Evolutionary conservation across 1,140 invertebrate species (phyloP).

Genomic region (Drosophila oshimai): DNA sequence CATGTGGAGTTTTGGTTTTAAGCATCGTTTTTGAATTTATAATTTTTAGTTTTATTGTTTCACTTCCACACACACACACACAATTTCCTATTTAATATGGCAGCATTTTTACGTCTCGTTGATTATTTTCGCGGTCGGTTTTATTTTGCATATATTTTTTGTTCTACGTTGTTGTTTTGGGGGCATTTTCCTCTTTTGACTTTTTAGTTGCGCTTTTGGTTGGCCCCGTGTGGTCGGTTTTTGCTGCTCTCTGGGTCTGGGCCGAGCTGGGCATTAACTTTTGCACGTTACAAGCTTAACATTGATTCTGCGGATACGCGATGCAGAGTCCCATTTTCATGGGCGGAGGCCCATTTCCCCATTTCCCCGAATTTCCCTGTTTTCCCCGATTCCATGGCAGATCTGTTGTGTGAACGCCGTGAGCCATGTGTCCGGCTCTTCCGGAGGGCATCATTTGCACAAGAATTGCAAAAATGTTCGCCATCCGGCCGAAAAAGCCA

Average conservation of each 20-base stretch:
- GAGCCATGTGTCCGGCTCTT: conserved; percentile 66
- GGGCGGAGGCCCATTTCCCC: not conserved
- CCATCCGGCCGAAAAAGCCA: conserved; percentile 32
- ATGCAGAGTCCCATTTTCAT: conserved; percentile 5
- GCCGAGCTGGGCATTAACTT: conserved; percentile 57
- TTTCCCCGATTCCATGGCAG: not conserved
- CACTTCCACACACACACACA: conserved; percentile 17
- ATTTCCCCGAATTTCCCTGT: conserved; percentile 12
- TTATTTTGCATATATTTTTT: conserved; percentile 1
- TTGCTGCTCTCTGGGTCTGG: conserved; percentile 23
- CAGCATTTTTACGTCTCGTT: conserved; percentile 46
- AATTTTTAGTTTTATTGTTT: conserved; percentile 47
- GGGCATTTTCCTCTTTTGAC: conserved; percentile 44
- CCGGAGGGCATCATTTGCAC: conserved; percentile 76
- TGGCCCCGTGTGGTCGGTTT: conserved; percentile 36
- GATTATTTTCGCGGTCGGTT: conserved; percentile 48
- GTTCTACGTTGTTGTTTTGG: conserved; percentile 9
- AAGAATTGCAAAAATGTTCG: conserved; percentile 68
- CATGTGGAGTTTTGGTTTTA: conserved; percentile 30
- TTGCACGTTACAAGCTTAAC: conserved; percentile 70
- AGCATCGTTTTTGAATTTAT: conserved; percentile 64
- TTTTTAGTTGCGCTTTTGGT: conserved; percentile 38
- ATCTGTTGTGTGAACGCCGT: conserved; percentile 24
- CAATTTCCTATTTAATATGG: conserved; percentile 56
- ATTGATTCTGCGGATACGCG: conserved; percentile 65